A percentile compares a stretch with the other conserved stretches of the same genome.
Conservation (phyloP, 2,797 vertebrate genomes). For the Sandelia bainsii region DNA sequence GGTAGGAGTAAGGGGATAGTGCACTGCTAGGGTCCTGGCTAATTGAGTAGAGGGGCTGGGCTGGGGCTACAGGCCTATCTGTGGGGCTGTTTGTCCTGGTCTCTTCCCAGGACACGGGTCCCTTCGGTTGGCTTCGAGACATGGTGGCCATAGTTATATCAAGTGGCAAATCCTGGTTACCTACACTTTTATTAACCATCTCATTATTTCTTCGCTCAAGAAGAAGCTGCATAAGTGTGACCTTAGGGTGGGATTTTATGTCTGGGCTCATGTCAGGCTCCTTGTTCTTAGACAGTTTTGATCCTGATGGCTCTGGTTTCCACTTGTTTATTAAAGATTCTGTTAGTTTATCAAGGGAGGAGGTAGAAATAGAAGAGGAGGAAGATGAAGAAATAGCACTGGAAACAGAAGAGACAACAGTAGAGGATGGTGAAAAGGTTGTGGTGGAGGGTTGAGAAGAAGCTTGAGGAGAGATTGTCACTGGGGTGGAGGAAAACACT, state of each 20-base stretch:
- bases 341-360: conserved; percentile 92
- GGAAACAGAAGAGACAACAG: conserved; percentile 61
- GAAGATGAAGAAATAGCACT: conserved; percentile 75
- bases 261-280: conserved; percentile 89
- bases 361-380: conserved; percentile 80
- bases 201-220: conserved; percentile 95
- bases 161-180: conserved; percentile 86
- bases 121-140: conserved; percentile 74
- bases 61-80: conserved; percentile 66
- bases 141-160: conserved; percentile 79
- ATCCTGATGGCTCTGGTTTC: conserved; percentile 91
- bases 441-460: conserved; percentile 61
- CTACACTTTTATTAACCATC: conserved; percentile 82
- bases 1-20: conserved; percentile 87
- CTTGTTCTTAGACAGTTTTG: conserved; percentile 84
- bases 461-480: conserved; percentile 76
- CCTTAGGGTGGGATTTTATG: conserved; percentile 93
- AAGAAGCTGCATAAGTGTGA: conserved; percentile 96
- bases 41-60: conserved; percentile 73
- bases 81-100: conserved; percentile 76
- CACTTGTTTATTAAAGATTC: conserved; percentile 94
- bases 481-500: conserved; percentile 60
- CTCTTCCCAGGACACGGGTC: conserved; percentile 75
- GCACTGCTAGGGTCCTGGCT: conserved; percentile 81
- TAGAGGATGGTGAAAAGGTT: conserved; percentile 64